A percentile compares a stretch with the other conserved stretches of the same genome.
These are phyloP conservation scores for Furcula furcula DNA, from an alignment of 2,888 invertebrate species.

Conservation along the genomic window DNA sequence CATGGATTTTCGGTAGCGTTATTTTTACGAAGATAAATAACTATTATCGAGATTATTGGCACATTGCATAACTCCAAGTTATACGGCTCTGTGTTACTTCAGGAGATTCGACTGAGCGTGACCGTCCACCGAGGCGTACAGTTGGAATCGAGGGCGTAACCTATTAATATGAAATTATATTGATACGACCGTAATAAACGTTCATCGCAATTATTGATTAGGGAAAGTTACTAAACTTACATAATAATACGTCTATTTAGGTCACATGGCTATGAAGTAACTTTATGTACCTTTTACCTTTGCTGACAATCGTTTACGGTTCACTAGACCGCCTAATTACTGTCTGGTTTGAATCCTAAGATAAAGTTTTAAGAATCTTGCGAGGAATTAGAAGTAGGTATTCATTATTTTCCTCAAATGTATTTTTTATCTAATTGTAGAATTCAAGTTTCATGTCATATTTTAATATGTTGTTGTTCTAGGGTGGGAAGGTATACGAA, in stretches of 20 bases:
- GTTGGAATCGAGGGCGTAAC: background rate
- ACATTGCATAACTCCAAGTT: conserved; percentile 26
- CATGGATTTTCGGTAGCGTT: conserved; percentile 2
- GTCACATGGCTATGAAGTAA: too few species aligned
- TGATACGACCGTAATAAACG: background rate
- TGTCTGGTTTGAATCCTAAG: too few species aligned
- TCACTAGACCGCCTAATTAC: too few species aligned
- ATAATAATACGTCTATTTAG: background rate
- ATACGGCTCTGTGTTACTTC: conserved; percentile 17
- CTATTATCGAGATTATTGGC: conserved; percentile 27
- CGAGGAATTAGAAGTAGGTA: too few species aligned
- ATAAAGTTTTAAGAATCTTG: too few species aligned
- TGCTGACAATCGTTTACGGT: too few species aligned
- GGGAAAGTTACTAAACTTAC: background rate
- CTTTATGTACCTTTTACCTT: too few species aligned
- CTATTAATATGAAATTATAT: conserved; percentile 1
- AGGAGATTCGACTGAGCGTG: conserved; percentile 5
- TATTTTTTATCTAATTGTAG: too few species aligned
- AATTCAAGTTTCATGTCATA: too few species aligned
- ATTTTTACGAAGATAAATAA: conserved; percentile 19
- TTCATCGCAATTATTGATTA: background rate
- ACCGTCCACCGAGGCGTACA: conserved; percentile 8
- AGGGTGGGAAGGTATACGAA: too few species aligned
- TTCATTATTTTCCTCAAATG: too few species aligned
- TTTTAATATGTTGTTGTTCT: too few species aligned